phyloP scores from a whole-genome alignment of 2,888 invertebrate species.

The Stomorhina lunata region DNA sequence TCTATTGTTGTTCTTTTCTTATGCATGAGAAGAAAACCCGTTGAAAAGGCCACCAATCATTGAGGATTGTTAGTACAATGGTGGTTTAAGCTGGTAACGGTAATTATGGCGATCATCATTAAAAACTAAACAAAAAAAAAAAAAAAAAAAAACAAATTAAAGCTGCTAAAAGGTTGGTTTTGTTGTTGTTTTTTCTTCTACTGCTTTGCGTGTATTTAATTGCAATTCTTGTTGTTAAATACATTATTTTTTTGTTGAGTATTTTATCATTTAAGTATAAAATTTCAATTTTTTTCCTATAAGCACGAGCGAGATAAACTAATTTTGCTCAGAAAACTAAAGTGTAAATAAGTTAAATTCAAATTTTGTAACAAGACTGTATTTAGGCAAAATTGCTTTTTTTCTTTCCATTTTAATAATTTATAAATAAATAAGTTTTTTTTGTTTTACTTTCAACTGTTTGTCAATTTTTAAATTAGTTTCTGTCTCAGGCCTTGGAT shows the following conservation, averaged over 20 bases:
- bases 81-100: slow-evolving; percentile 76
- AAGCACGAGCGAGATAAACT: slow-evolving; percentile 35
- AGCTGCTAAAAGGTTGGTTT: too few relatives aligned
- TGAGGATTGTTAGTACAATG: slow-evolving; percentile 72
- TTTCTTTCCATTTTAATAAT: too few relatives aligned
- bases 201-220: slow-evolving; percentile 36
- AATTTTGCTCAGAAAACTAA: neutral
- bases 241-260: neutral
- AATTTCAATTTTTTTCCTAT: neutral
- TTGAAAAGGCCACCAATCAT: slow-evolving; percentile 71
- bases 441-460: slow-evolving; percentile 49
- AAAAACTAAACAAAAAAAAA: too few relatives aligned
- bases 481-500: slow-evolving; percentile 65
- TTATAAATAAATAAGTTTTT: slow-evolving; percentile 6
- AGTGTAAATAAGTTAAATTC: neutral
- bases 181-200: neutral
- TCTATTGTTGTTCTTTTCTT: slow-evolving; percentile 35
- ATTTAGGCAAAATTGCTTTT: slow-evolving; percentile 76
- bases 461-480: slow-evolving; percentile 65
- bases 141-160: too few relatives aligned
- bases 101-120: slow-evolving; percentile 80
- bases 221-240: slow-evolving; percentile 29
- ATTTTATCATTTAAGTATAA: neutral
- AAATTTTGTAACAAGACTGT: slow-evolving; percentile 75
- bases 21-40: slow-evolving; percentile 30